Percentiles rank a stretch among this genome's conserved stretches.
phyloP scores from a whole-genome alignment of 2,888 invertebrate species.

The Cheilosia grossa region DNA sequence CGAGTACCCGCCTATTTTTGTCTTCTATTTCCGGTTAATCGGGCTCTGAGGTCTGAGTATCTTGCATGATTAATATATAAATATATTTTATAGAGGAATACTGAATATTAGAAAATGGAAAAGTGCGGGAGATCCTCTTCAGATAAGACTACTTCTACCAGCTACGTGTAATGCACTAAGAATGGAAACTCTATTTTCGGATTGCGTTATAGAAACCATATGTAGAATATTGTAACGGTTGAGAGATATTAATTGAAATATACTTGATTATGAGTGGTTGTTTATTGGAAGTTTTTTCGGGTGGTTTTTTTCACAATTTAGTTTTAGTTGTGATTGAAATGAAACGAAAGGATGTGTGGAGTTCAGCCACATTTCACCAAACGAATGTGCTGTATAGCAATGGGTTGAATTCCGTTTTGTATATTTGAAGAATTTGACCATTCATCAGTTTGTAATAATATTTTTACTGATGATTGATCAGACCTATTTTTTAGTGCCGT shows the following conservation, averaged over 20 bases:
- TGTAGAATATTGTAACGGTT: constrained; percentile 55
- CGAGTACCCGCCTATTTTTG: constrained; percentile 54
- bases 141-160: constrained; percentile 7
- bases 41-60: constrained; percentile 18
- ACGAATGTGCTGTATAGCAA: too few relatives aligned
- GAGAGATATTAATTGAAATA: constrained; percentile 60
- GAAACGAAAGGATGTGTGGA: not conserved
- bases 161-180: not conserved
- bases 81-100: constrained; percentile 16
- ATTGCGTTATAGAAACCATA: constrained; percentile 64
- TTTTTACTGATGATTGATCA: too few relatives aligned
- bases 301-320: not conserved
- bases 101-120: constrained; percentile 18
- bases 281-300: constrained; percentile 28
- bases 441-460: too few relatives aligned
- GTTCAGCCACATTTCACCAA: not conserved
- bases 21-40: constrained; percentile 58
- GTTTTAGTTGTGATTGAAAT: not conserved
- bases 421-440: too few relatives aligned
- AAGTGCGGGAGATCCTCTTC: constrained; percentile 4
- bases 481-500: too few relatives aligned
- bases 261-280: constrained; percentile 46
- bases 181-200: constrained; percentile 51
- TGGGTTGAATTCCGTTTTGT: too few relatives aligned
- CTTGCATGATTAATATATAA: constrained; percentile 34